Conservation (phyloP, 2,797 vertebrate species). For the Hypotaenidia okinawae region DNA sequence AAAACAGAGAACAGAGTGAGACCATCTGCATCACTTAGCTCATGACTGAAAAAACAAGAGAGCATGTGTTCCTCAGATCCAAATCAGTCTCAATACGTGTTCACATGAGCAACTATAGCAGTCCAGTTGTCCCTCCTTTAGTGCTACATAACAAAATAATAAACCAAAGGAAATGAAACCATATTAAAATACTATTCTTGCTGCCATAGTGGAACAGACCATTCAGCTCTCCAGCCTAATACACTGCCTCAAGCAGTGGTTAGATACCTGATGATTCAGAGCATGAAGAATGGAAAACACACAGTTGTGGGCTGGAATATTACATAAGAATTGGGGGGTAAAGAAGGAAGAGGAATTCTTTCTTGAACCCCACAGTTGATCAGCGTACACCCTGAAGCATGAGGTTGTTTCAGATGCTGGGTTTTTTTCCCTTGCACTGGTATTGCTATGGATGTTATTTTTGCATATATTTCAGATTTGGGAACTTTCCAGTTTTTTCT, state of each 20-base stretch:
- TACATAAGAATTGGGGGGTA: background rate
- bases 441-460: conserved; percentile 52
- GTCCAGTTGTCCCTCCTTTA: background rate
- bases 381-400: conserved; percentile 2
- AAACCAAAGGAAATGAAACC: conserved; percentile 70
- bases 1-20: background rate
- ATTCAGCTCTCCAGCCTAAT: conserved; percentile 11
- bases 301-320: conserved; percentile 38
- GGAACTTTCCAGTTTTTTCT: background rate
- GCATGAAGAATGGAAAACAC: conserved; percentile 45
- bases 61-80: background rate
- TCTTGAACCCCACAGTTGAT: background rate
- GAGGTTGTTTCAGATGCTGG: background rate
- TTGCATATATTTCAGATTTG: conserved; percentile 39
- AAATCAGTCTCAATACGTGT: conserved; percentile 19
- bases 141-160: conserved; percentile 7
- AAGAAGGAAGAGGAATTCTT: conserved; percentile 8
- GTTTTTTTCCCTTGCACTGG: background rate
- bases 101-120: background rate
- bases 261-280: conserved; percentile 60
- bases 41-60: background rate
- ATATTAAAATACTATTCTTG: conserved; percentile 60
- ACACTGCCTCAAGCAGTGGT: conserved; percentile 35
- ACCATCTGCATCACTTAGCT: background rate
- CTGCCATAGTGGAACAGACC: conserved; percentile 1